phyloP scores from a whole-genome alignment of 2,888 invertebrate species.

The Parascotia fuliginaria region DNA sequence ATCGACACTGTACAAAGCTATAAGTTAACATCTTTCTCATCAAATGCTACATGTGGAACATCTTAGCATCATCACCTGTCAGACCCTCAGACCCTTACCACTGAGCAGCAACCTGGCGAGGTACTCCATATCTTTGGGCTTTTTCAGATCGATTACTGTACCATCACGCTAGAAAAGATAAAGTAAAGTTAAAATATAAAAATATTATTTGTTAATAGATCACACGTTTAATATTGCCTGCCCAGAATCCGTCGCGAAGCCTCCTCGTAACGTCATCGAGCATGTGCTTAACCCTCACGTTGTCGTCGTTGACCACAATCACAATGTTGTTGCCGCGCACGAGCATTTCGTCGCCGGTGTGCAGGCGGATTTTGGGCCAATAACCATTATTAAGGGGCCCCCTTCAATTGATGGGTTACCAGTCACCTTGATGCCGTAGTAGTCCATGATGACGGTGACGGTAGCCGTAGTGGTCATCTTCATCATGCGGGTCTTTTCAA shows the following conservation, averaged over 20 bases:
- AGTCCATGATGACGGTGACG: slow-evolving; percentile 81
- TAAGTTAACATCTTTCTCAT: slow-evolving; percentile 71
- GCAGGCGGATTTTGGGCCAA: slow-evolving; percentile 86
- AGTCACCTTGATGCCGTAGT: slow-evolving; percentile 80
- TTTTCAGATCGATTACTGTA: slow-evolving; percentile 86
- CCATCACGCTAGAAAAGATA: slow-evolving; percentile 79
- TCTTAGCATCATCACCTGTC: slow-evolving; percentile 84
- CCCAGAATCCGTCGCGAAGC: slow-evolving; percentile 79
- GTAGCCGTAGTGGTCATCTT: slow-evolving; percentile 86
- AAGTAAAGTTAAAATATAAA: neutral
- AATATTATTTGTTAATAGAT: slow-evolving; percentile 36
- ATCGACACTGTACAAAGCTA: slow-evolving; percentile 67
- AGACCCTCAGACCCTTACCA: slow-evolving; percentile 81
- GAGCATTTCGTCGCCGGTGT: slow-evolving; percentile 86
- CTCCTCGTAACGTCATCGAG: slow-evolving; percentile 79
- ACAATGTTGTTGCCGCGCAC: slow-evolving; percentile 80
- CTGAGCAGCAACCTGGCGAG: slow-evolving; percentile 89
- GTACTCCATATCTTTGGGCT: slow-evolving; percentile 88
- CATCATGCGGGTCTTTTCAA: slow-evolving; percentile 88
- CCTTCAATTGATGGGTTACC: slow-evolving; percentile 81
- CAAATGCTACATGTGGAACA: slow-evolving; percentile 70
- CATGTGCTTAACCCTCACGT: slow-evolving; percentile 58
- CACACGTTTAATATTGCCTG: slow-evolving; percentile 70
- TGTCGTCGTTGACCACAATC: slow-evolving; percentile 57
- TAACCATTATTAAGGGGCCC: slow-evolving; percentile 78